These are phyloP conservation scores for Drosophila tani DNA, from an alignment of 1,140 invertebrate genomes.

Conservation along the genomic window DNA sequence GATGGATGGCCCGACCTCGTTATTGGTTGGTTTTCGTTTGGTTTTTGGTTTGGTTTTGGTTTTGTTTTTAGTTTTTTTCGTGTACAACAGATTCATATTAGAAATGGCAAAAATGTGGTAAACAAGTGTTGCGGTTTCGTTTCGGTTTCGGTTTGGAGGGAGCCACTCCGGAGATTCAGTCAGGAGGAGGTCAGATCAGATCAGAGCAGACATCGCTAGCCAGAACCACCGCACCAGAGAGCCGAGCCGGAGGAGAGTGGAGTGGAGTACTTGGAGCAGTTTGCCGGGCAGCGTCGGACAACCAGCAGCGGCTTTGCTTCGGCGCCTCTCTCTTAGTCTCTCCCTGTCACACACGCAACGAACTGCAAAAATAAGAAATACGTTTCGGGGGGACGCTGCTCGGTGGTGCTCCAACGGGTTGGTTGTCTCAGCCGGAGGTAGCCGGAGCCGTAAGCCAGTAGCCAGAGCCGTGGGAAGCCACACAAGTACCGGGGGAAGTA, in stretches of 20 bases:
- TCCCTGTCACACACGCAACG: conserved; percentile 63
- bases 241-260: conserved; percentile 61
- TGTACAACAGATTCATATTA: conserved; percentile 50
- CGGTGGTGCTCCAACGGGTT: conserved; percentile 56
- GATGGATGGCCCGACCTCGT: conserved; percentile 49
- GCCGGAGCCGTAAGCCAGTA: conserved; percentile 12
- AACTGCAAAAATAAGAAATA: conserved; percentile 82
- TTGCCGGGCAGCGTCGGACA: conserved; percentile 60
- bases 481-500: conserved; percentile 38
- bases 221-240: conserved; percentile 52
- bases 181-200: conserved; percentile 45
- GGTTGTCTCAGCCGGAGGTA: conserved; percentile 32
- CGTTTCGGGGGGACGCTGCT: conserved; percentile 56
- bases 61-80: conserved; percentile 5
- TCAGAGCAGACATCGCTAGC: conserved; percentile 59
- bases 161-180: conserved; percentile 54
- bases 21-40: conserved; percentile 30
- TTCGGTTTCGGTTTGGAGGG: conserved; percentile 37
- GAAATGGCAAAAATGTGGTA: conserved; percentile 39
- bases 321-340: conserved; percentile 47
- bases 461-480: conserved; percentile 13
- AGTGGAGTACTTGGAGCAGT: conserved; percentile 48
- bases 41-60: neutral
- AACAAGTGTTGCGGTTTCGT: conserved; percentile 42
- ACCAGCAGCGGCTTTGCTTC: conserved; percentile 35